These are phyloP conservation scores for Fulica atra DNA, from an alignment of 2,113 vertebrate genomes.

Conservation along the genomic window DNA sequence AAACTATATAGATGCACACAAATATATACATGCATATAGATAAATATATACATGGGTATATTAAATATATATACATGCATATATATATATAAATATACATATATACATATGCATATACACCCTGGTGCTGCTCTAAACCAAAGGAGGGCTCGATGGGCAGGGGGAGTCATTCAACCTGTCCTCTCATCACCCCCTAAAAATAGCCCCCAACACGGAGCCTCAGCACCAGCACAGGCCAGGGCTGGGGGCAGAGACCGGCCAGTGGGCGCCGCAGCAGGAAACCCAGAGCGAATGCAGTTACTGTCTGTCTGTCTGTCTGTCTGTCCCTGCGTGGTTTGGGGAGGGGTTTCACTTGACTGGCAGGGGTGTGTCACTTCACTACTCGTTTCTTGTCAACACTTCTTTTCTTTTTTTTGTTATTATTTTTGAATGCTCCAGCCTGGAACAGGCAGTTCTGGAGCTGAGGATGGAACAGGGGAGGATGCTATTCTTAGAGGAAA, in stretches of 20 bases:
- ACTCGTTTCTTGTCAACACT: slow-evolving; percentile 17
- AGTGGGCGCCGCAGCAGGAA: too few relatives aligned
- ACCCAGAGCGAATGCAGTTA: too few relatives aligned
- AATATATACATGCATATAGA: too few relatives aligned
- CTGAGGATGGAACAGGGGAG: slow-evolving; percentile 51
- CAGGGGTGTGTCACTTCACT: slow-evolving; percentile 29
- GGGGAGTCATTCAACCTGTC: not conserved
- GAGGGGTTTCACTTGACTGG: too few relatives aligned
- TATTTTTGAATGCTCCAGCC: not conserved
- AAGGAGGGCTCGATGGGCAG: not conserved
- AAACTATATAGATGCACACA: too few relatives aligned
- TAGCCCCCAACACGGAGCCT: not conserved
- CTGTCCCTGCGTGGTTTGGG: too few relatives aligned
- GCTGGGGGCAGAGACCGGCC: not conserved
- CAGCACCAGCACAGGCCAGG: fast-evolving
- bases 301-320: too few relatives aligned
- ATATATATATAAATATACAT: too few relatives aligned
- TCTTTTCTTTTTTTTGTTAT: not conserved
- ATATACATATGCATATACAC: not conserved
- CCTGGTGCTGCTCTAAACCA: not conserved
- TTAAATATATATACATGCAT: too few relatives aligned
- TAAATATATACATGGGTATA: too few relatives aligned
- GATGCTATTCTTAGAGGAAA: slow-evolving; percentile 65
- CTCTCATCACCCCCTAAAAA: not conserved
- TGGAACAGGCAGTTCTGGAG: slow-evolving; percentile 55